Evolutionary conservation across 1,140 invertebrate genomes (phyloP), one percentile per base, ranked within the genome.

Genomic region (Chymomyza costata): DNA sequence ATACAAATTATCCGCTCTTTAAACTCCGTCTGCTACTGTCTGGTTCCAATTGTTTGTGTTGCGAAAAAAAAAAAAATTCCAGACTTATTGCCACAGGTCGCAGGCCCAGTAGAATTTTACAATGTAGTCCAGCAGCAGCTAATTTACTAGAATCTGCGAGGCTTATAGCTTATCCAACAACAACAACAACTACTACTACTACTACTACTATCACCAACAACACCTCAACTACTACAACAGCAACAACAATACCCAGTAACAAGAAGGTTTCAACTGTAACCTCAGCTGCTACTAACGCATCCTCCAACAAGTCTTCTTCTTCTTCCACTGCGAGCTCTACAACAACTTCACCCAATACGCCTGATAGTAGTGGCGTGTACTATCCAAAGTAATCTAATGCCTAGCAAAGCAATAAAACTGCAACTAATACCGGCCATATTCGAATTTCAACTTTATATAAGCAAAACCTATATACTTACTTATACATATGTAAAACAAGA

Each of bases 51-150:
- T n/a, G n/a, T n/a, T n/a, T n/a, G n/a, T n/a, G n/a, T n/a, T n/a
- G n/a, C n/a, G n/a, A n/a, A n/a, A 28, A 6, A 37, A 18, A 41
- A 41, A 3, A 11, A 16, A 16, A 21, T 74, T 82, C 37, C 82
- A 85, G 83, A 70, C 83, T 84, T 19, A 66, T 85, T 63, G 60
- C 69, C 48, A 85, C 80, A 57, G 83, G 83, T 64, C 83, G 83
- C 62, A 82, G 83, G 46, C 83, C 83, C 38, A 85, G 83, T 84
- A 80, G 65, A 82, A 57, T 85, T 55, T 68, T 85, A 53, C 74
- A 81, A 61, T 66, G 67, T 68, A 85, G 68, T 67, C 71, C 83
- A 35, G 71, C 67, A 67, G 58, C 73, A 57, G 63, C 52, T 58
- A 76, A 58, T 54, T 71, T 71, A 32, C 63, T 82, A 67, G 70